These are phyloP conservation scores for Atherinosoma microstoma DNA, from an alignment of 2,797 vertebrate genomes.

Conservation along the genomic window DNA sequence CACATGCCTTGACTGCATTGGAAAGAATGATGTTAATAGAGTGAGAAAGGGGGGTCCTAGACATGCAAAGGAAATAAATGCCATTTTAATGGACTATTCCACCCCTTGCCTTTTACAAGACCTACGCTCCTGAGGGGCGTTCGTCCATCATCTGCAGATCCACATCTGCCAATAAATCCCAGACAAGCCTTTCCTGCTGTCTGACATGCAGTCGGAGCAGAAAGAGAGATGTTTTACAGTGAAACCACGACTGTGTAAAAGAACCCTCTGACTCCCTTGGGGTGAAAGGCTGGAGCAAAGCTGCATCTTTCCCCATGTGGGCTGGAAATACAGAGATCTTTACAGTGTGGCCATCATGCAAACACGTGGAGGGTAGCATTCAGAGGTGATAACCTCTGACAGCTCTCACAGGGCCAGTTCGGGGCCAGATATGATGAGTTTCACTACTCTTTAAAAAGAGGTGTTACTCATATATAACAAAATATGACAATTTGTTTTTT, in stretches of 20 bases:
- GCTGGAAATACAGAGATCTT: constrained; percentile 50
- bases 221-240: constrained; percentile 74
- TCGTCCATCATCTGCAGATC: constrained; percentile 72
- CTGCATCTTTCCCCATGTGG: constrained; percentile 59
- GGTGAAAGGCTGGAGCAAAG: constrained; percentile 57
- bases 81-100: constrained; percentile 51
- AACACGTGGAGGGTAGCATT: constrained; percentile 57
- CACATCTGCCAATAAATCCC: constrained; percentile 72
- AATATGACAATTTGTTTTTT: not conserved
- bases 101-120: constrained; percentile 66
- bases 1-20: constrained; percentile 8
- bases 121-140: constrained; percentile 53
- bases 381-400: constrained; percentile 58
- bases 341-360: constrained; percentile 23
- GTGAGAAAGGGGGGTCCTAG: constrained; percentile 23
- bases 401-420: constrained; percentile 48
- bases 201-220: constrained; percentile 61
- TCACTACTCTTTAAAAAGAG: constrained; percentile 25
- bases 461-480: constrained; percentile 7
- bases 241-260: constrained; percentile 74
- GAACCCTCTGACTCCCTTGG: constrained; percentile 58
- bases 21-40: constrained; percentile 13
- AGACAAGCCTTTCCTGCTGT: constrained; percentile 73
- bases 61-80: constrained; percentile 70
- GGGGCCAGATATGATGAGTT: constrained; percentile 58